Percentiles rank a stretch among this genome's conserved stretches.
phyloP scores from a whole-genome alignment of 2,797 vertebrate species.

The Cyprinella venusta region DNA sequence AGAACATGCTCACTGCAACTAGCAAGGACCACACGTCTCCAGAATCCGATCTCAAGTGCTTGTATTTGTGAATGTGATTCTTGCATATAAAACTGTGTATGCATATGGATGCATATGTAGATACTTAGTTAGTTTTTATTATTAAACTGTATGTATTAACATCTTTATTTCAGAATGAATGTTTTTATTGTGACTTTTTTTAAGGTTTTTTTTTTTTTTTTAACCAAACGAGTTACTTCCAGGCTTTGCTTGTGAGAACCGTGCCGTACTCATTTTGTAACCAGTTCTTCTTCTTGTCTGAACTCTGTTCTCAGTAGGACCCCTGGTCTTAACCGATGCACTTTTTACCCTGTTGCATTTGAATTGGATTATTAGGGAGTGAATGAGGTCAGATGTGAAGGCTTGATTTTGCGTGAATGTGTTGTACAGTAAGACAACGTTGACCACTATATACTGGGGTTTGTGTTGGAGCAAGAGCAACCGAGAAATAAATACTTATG shows the following conservation, averaged over 20 bases:
- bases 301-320: constrained; percentile 81
- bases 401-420: constrained; percentile 75
- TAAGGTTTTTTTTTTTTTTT: constrained; percentile 70
- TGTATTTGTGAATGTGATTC: constrained; percentile 76
- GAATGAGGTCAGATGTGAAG: constrained; percentile 67
- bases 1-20: constrained; percentile 40
- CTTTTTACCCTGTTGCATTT: constrained; percentile 90
- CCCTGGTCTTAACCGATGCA: constrained; percentile 88
- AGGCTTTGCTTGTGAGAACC: constrained; percentile 67
- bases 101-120: constrained; percentile 59
- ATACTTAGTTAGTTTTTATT: constrained; percentile 70
- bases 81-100: constrained; percentile 50
- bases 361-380: constrained; percentile 77
- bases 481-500: constrained; percentile 56
- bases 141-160: constrained; percentile 78
- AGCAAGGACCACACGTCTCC: constrained; percentile 32
- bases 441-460: constrained; percentile 73
- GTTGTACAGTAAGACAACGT: constrained; percentile 76
- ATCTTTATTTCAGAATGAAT: constrained; percentile 82
- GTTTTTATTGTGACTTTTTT: constrained; percentile 77
- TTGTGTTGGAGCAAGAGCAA: constrained; percentile 54
- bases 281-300: constrained; percentile 73
- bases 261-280: constrained; percentile 75
- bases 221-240: constrained; percentile 68
- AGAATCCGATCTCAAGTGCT: constrained; percentile 38